phyloP scores from a whole-genome alignment of 2,113 vertebrate species.

The Prietella phreatophila region DNA sequence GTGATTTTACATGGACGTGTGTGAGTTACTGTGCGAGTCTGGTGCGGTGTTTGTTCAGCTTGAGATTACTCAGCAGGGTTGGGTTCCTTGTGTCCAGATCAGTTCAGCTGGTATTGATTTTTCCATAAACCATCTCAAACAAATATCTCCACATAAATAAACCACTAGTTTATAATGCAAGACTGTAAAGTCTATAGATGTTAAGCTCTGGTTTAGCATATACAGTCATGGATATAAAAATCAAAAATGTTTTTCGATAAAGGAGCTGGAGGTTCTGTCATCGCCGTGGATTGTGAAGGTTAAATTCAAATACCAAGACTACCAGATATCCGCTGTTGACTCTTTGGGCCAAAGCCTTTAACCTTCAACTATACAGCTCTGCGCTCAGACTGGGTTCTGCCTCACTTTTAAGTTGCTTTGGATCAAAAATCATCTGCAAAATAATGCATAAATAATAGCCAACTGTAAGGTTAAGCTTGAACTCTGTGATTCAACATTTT shows the following conservation, averaged over 20 bases:
- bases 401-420: background rate
- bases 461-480: background rate
- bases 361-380: background rate
- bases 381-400: too few relatives aligned
- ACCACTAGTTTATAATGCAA: background rate
- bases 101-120: background rate
- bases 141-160: background rate
- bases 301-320: background rate
- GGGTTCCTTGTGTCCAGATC: background rate
- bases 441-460: background rate
- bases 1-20: background rate
- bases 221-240: background rate
- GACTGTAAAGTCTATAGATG: background rate
- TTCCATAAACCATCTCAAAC: background rate
- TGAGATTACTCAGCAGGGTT: background rate
- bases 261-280: background rate
- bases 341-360: background rate
- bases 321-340: background rate
- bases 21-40: background rate
- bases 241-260: background rate
- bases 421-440: background rate
- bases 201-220: background rate
- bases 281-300: background rate
- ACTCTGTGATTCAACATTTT: background rate
- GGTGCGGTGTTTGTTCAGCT: slow-evolving; percentile 39